Percentiles rank a stretch among this genome's conserved stretches.
These are phyloP conservation scores for Ailurus styani DNA, from an alignment of 2,113 vertebrate species.

Conservation along the genomic window DNA sequence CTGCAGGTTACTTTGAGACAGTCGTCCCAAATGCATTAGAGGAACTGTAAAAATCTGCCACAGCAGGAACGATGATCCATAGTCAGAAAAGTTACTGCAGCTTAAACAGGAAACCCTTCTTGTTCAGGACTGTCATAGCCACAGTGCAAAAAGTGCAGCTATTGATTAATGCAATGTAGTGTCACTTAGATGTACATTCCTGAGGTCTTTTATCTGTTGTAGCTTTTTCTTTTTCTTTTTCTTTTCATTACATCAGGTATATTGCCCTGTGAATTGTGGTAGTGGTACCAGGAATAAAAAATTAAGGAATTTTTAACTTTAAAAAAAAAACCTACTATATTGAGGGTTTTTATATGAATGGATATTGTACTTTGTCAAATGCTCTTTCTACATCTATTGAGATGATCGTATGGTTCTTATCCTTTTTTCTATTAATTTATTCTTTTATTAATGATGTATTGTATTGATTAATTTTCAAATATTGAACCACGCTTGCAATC, in stretches of 20 bases:
- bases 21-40: conserved; percentile 96
- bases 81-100: conserved; percentile 96
- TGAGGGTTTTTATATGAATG: background rate
- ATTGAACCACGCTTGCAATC: too few species aligned
- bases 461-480: too few species aligned
- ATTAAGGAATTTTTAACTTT: too few species aligned
- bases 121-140: conserved; percentile 94
- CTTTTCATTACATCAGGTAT: too few species aligned
- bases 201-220: conserved; percentile 90
- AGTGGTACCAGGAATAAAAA: too few species aligned
- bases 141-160: conserved; percentile 92
- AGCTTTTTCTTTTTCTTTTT: too few species aligned
- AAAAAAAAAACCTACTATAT: background rate
- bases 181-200: conserved; percentile 91
- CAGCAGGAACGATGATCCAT: conserved; percentile 90
- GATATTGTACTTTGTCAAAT: too few species aligned
- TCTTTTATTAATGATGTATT: too few species aligned
- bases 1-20: conserved; percentile 99
- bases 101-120: conserved; percentile 93
- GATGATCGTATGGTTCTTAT: too few species aligned
- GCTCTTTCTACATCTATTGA: too few species aligned
- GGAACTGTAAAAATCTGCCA: conserved; percentile 92
- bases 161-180: conserved; percentile 90
- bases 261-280: too few species aligned
- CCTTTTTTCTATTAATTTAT: too few species aligned